phyloP scores from a whole-genome alignment of 2,113 vertebrate species.

The Aspidoscelis tigris region DNA sequence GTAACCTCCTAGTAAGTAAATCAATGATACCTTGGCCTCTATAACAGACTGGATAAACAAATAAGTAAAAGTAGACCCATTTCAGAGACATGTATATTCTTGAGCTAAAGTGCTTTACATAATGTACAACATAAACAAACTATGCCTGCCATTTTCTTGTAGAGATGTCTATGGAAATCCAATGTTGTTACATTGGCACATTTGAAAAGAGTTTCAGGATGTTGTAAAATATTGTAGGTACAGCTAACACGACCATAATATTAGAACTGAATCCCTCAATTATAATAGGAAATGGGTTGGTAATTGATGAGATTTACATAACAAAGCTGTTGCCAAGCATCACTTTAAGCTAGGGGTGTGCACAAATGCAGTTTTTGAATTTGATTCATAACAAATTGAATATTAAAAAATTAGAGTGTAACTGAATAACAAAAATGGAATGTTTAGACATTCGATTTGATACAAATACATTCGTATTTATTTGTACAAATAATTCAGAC shows the following conservation, averaged over 20 bases:
- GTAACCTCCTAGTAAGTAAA: too few species aligned
- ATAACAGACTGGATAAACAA: too few species aligned
- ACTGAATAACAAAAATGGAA: too few species aligned
- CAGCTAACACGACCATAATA: background rate
- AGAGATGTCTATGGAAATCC: background rate
- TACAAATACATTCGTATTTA: too few species aligned
- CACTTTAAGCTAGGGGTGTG: slow-evolving; percentile 12
- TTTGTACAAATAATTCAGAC: too few species aligned
- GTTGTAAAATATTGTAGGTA: background rate
- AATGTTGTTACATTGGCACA: background rate
- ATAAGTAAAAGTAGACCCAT: too few species aligned
- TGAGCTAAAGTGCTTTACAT: background rate
- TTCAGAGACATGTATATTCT: background rate
- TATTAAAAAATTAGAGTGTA: too few species aligned
- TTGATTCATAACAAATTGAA: too few species aligned
- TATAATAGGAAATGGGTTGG: slow-evolving; percentile 65
- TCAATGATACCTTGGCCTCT: too few species aligned
- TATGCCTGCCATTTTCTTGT: too few species aligned
- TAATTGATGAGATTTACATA: slow-evolving; percentile 31
- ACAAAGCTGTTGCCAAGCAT: slow-evolving; percentile 47
- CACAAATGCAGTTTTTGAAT: too few species aligned
- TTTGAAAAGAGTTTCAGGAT: background rate
- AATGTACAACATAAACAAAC: background rate
- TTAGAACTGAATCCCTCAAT: background rate
- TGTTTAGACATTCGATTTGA: too few species aligned